Conservation (phyloP, 35 echinoderm and acorn worm species). For the Ptychodera flava region DNA sequence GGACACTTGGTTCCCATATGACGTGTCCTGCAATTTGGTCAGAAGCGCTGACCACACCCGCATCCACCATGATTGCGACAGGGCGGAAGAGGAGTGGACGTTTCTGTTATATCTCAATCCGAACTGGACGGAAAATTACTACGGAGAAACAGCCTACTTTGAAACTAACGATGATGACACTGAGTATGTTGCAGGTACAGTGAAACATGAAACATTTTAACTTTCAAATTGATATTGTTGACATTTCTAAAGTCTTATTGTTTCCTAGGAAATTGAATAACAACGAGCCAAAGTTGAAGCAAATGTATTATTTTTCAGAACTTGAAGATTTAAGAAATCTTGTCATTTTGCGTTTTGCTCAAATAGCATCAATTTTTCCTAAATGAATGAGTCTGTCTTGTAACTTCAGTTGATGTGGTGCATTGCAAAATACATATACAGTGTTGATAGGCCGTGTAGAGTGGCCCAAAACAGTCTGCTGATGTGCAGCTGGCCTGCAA, state of each 20-base stretch:
- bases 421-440: too few species aligned
- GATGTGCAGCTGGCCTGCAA: too few species aligned
- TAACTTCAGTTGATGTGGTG: too few species aligned
- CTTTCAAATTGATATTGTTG: not conserved
- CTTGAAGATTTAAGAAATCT: too few species aligned
- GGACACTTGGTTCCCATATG: constrained; percentile 78
- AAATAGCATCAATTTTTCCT: too few species aligned
- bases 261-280: not conserved
- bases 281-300: not conserved
- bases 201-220: not conserved
- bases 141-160: constrained; percentile 77
- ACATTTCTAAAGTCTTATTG: not conserved
- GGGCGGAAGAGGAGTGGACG: constrained; percentile 79
- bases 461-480: too few species aligned
- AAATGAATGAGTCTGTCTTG: too few species aligned
- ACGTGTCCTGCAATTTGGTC: constrained; percentile 77
- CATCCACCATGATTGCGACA: constrained; percentile 78
- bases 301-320: too few species aligned
- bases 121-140: constrained; percentile 52
- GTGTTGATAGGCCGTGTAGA: too few species aligned
- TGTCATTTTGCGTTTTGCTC: too few species aligned
- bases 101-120: constrained; percentile 75
- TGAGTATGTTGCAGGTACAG: constrained; percentile 67
- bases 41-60: constrained; percentile 67
- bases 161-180: constrained; percentile 34